These are phyloP conservation scores for Agraylea sexmaculata DNA, from an alignment of 1,140 invertebrate genomes.

Conservation along the genomic window DNA sequence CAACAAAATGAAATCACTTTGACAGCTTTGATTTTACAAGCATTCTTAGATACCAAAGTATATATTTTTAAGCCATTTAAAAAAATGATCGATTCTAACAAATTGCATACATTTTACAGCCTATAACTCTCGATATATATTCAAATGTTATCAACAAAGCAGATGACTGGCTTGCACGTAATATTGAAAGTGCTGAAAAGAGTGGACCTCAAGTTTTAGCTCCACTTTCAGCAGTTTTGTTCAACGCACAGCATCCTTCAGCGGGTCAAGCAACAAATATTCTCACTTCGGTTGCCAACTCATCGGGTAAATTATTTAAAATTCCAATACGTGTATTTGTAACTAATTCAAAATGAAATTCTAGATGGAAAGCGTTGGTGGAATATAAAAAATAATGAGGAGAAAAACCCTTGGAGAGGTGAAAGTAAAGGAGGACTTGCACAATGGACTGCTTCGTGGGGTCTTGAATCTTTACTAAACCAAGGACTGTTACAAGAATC, in stretches of 20 bases:
- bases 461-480: constrained; percentile 53
- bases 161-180: constrained; percentile 63
- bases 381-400: constrained; percentile 47
- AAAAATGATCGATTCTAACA: no score
- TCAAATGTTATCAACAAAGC: constrained; percentile 61
- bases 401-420: constrained; percentile 61
- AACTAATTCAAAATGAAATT: constrained; percentile 6
- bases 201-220: constrained; percentile 40
- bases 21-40: constrained; percentile 72
- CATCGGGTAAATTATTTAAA: constrained; percentile 5
- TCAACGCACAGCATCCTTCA: constrained; percentile 27
- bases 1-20: constrained; percentile 53
- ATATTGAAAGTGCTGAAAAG: constrained; percentile 57
- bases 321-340: not conserved
- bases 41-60: constrained; percentile 68
- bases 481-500: constrained; percentile 55
- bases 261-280: constrained; percentile 23
- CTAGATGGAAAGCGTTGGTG: constrained; percentile 58
- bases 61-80: no score
- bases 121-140: constrained; percentile 31
- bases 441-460: constrained; percentile 83
- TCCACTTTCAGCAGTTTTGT: constrained; percentile 23
- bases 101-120: no score
- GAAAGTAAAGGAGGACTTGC: constrained; percentile 58
- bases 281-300: constrained; percentile 8